Evolutionary conservation across 2,113 vertebrate species (phyloP), one percentile per base, ranked within the genome.

Genomic region (Lipophrys pholis): DNA sequence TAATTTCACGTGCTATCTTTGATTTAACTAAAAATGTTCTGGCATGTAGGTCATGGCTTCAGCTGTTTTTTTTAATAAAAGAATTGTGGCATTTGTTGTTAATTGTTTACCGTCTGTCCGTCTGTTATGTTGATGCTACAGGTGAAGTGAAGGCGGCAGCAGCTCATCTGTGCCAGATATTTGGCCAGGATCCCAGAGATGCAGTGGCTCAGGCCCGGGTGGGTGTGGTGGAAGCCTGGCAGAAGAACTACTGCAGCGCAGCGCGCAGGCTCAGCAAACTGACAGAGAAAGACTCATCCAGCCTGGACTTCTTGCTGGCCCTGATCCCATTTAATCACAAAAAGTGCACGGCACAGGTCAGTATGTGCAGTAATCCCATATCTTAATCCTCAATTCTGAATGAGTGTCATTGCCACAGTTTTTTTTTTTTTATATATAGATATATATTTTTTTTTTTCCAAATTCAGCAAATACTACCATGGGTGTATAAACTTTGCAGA

Each of bases 221-320:
- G 14, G 96, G 96, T 7, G 90, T 98, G 77, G 90, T 97, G 51
- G 92, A 90, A 67, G 89, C 96, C 81, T 96, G 93, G 92, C 90
- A 78, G 45, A 92, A 94, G 60, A 94, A 93, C 0, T 16, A 90
- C 73, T 14, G 59, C 2, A 83, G 66, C 0, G 94, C 96, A 1
- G 90, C 91, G 6, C 87, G 15, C 41, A 89, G 93, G 0, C 92
- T 99, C 74, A 95, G 95, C 79, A 46, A 55, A 69, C 89, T 98
- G 50, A 92, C 94, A 0, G 93, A 94, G 70, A 94, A 78, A 12
- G 94, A 97, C 38, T 52, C 91, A 3, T 39, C 57, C 11, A 89
- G 92, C 38, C 58, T 98, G 52, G 70, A 78, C 7, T 95, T 95
- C 76, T 89, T 98, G 36, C 85, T 99, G 73, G 73, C 42, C 8